Conservation (phyloP, 2,113 vertebrate genomes). For the Dinomys branickii region DNA sequence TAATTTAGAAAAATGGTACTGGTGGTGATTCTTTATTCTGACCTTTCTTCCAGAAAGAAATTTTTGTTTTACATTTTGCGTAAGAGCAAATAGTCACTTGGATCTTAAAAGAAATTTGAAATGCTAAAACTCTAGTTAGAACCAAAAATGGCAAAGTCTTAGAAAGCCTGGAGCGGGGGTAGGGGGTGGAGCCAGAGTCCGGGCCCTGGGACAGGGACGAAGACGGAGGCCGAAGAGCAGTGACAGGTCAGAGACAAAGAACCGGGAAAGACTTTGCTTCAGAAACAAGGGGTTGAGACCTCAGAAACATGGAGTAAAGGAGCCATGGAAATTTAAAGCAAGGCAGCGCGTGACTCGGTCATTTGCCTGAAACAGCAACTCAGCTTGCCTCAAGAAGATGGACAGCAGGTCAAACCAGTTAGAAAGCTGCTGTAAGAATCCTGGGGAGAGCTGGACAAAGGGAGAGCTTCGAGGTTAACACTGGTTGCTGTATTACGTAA, state of each 20-base stretch:
- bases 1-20: neutral
- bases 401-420: neutral
- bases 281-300: neutral
- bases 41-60: neutral
- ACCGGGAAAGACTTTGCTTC: neutral
- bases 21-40: neutral
- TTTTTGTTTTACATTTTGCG: neutral
- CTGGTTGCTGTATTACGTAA: too few relatives aligned
- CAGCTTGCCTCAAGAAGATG: too few relatives aligned
- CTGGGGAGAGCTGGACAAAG: neutral
- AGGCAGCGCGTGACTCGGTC: neutral
- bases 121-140: neutral
- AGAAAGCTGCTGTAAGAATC: neutral
- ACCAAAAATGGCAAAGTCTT: neutral
- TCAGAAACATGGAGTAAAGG: neutral
- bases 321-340: neutral
- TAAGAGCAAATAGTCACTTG: neutral
- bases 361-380: neutral
- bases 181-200: neutral
- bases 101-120: neutral
- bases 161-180: neutral
- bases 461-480: neutral
- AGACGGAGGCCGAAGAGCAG: neutral
- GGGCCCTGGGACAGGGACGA: too few relatives aligned
- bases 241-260: neutral